Evolutionary conservation across 2,797 vertebrate species (phyloP), one percentile per base, ranked within the genome.

Genomic region (Lacerta bilineata): DNA sequence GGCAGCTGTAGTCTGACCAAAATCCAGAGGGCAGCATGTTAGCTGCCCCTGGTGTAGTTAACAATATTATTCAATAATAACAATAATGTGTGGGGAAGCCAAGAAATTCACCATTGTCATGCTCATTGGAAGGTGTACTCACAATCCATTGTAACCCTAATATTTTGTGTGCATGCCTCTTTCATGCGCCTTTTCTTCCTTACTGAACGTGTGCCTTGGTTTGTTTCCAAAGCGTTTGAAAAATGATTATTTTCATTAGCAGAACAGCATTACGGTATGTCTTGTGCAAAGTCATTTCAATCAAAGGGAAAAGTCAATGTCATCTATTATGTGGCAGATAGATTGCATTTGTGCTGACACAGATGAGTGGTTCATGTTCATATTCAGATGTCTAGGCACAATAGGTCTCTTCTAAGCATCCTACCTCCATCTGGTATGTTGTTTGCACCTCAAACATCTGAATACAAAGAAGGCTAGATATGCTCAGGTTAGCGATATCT

Each of bases 311-410:
- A 84, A 59, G 77, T 85, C 78, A 81, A 87, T 87, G 86, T 80
- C 77, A 87, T 76, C 83, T 69, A 87, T 90, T 87, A 75, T 84
- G 59, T 85, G 82, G n/a, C 78, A 90, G 82, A 75, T 85, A 80
- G 86, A 84, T 69, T 69, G 72, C 77, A 90, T 91, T 86, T 87
- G 88, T 85, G 41, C 81, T 88, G 18, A 76, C 91, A 91, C 71
- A 85, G 84, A 84, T 85, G 91, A 7, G 9, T 41, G 89, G 85
- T 79, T 91, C 25, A 81, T 90, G 78, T 83, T 95, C 81, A 91
- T 91, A 94, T 92, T 92, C 91, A 95, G 81, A 81, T 87, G 90
- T 88, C 83, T 68, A 89, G 79, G 7, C 90, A 91, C 94, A 91
- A 92, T 91, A 92, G 82, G 81, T 17, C 91, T 91, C 81, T 90